Percentiles rank a stretch among this genome's conserved stretches.
These are phyloP conservation scores for Poecilia latipinna DNA, from an alignment of 2,113 vertebrate genomes.

Conservation along the genomic window DNA sequence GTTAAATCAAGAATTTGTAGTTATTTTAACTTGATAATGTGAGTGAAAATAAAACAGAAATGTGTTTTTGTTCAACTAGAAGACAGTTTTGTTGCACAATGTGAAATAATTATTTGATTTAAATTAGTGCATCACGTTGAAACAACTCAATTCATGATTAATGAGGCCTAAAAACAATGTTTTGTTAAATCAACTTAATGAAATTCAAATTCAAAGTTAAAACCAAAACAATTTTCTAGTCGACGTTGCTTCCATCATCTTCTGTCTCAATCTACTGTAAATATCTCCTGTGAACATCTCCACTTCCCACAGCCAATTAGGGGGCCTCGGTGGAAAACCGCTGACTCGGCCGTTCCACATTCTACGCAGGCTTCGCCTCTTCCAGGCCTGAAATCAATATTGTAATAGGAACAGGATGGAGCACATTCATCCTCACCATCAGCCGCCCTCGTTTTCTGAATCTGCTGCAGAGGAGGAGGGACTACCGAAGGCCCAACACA, in stretches of 20 bases:
- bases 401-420: conserved; percentile 66
- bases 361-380: conserved; percentile 57
- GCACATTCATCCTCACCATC: conserved; percentile 56
- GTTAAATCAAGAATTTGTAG: too few species aligned
- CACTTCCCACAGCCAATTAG: conserved; percentile 19
- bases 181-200: too few species aligned
- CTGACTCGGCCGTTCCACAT: conserved; percentile 67
- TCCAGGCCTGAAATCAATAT: conserved; percentile 70
- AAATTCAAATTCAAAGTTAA: too few species aligned
- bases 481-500: neutral
- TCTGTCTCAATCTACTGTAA: neutral
- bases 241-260: neutral
- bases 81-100: too few species aligned
- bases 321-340: conserved; percentile 54
- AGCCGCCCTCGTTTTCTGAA: conserved; percentile 24
- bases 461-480: conserved; percentile 11
- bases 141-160: too few species aligned
- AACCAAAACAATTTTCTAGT: too few species aligned
- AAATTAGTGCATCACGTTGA: too few species aligned
- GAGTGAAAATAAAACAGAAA: too few species aligned
- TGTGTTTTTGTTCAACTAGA: too few species aligned
- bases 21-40: too few species aligned
- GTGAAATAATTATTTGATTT: too few species aligned
- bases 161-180: too few species aligned
- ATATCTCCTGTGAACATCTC: neutral